Base-by-base conservation (phyloP, 2,113 vertebrate genomes). In the Athene cunicularia region DNA sequence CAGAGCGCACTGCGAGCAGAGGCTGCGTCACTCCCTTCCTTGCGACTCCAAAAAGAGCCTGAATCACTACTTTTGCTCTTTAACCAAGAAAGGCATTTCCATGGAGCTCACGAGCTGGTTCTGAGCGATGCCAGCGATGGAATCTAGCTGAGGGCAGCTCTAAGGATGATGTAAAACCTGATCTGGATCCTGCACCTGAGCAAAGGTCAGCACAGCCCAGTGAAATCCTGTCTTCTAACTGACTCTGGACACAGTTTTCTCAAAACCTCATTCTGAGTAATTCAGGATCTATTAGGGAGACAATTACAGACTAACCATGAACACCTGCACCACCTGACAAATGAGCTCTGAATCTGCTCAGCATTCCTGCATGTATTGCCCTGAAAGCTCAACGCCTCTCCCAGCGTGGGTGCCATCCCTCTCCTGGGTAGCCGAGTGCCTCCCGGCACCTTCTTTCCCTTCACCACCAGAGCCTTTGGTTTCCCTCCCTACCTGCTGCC, bases 401-500 rank as follows among this genome's bases (percentile, higher is more conserved):
- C 21, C 10, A 12, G 58, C 2, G 0, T 1, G 4, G 58, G 62
- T 28, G 41, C 59, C 1, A 0, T 11, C 35, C 77, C 32, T 0
- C 9, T 11, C 59, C 6, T 2, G 9, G 8, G 2, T 0, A 1
- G 17, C 2, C 1, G 4, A 12, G 74, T 2, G 2, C 16, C 0
- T 80, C 86, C 62, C 3, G 0, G 5, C 39, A 2, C 26, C 9
- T 35, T 10, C 72, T 23, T 10, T 32, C 30, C 27, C 68, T 20
- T 5, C 22, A 7, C 63, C 47, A 3, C 12, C 21, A 22, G 20
- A 37, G n/a, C 52, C 3, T 5, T 2, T 1, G 8, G 23, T 14
- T 67, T 30, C 5, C n/a, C 62, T 2, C 6, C 60, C 49, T 2
- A 1, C 7, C 0, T 0, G 1, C 27, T 17, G 58, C 68, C 5